These are phyloP conservation scores for Drosophila mayaguana DNA, from an alignment of 2,888 invertebrate species.

Conservation along the genomic window DNA sequence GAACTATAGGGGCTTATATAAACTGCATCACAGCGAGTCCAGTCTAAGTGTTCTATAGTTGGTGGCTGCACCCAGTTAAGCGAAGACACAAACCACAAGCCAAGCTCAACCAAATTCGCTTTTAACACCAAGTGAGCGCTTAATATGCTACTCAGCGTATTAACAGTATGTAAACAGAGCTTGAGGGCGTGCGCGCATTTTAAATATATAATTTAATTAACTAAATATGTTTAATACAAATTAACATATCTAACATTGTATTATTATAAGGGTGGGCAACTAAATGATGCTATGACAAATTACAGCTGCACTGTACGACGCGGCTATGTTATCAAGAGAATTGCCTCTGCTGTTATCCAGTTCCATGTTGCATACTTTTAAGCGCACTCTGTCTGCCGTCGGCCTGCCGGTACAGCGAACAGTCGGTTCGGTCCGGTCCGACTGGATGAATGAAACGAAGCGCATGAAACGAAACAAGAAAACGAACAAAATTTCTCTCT, in stretches of 20 bases:
- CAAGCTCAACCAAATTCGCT: neutral
- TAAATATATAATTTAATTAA: neutral
- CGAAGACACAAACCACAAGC: constrained; percentile 7
- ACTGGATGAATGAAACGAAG: constrained; percentile 54
- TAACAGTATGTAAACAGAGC: neutral
- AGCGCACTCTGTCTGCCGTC: constrained; percentile 35
- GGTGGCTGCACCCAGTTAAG: neutral
- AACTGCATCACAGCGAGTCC: no score
- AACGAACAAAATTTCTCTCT: constrained; percentile 58
- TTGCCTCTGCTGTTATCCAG: constrained; percentile 7
- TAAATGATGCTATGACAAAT: no score
- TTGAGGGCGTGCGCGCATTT: neutral
- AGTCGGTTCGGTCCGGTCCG: constrained; percentile 31
- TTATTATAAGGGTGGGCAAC: no score
- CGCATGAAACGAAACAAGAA: constrained; percentile 58
- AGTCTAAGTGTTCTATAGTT: no score
- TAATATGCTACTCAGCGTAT: neutral
- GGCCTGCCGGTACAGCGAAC: constrained; percentile 30
- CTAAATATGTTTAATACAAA: neutral
- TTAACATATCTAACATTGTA: no score
- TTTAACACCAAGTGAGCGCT: neutral
- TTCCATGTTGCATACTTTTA: constrained; percentile 44
- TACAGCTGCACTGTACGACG: neutral
- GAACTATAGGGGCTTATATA: no score
- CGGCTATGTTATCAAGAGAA: constrained; percentile 18